Base-by-base conservation (phyloP, 1,140 invertebrate genomes). In the Delia radicum region DNA sequence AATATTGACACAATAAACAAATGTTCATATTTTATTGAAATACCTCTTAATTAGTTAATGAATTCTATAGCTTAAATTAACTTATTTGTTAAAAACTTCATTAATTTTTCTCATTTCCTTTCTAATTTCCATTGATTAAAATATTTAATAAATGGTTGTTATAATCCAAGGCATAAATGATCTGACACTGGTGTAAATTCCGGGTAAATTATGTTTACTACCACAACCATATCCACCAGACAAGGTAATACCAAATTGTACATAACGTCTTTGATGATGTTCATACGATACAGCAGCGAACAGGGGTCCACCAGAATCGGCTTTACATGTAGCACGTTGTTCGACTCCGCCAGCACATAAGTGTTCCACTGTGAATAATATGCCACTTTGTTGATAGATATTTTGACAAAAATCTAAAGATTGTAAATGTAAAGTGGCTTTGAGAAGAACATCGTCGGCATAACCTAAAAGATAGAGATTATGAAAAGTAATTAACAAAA, bases 201-300 rank as follows among this genome's bases (percentile, higher is more conserved):
- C 65, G 12, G 27, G 65, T 10, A 29, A 75, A 62, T 72, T 62
- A 72, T 75, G n/a, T 72, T 26, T 37, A n/a, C 28, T 67, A 71
- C 73, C 73, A 62, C 73, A 74, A 18, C 13, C 27, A 15, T 24
- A 21, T 13, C 29, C 10, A n/a, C 73, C 73, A 18, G 48, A 27
- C 12, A 55, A 62, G 15, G 31, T 37, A 31, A 74, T 74, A 18
- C 29, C 73, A 33, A 74, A 62, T 62, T 74, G 73, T 15, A 28
- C 42, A 28, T 46, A 73, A 63, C 29, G 73, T 1, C 13, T 10
- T 12, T 74, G 46, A 29, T 24, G 6, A 5, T 74, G 46, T 62
- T 74, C 18, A 24, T 37, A 31, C 28, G 37, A n/a, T 3, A 55
- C 26, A 10, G 72, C 37, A 10, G 72, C 24, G 27, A 73, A 55